Evolutionary conservation across 2,888 invertebrate species (phyloP), one percentile per base, ranked within the genome.

Genomic region (Pheosia tremula): DNA sequence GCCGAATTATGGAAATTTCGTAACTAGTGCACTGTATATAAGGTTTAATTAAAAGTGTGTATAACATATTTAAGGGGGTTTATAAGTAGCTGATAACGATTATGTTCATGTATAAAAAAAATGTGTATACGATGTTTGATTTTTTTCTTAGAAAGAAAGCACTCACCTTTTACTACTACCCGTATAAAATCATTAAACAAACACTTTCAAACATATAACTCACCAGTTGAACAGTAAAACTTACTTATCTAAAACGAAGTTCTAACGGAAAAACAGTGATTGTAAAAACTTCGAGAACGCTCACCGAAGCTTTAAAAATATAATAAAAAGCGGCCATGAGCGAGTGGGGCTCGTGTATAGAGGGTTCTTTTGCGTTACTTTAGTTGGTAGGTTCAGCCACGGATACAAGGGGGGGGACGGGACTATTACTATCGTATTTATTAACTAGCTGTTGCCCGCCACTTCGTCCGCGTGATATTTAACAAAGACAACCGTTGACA

Each of bases 1-100:
- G 69, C 73, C 65, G 78, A 78, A 82, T 83, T 83, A 84, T 83
- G 83, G 73, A 79, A 83, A 84, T 84, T 67, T 70, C 65, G 67
- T 75, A 75, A 79, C 76, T 24, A 53, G 24, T 36, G 37, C 52
- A 8, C 50, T 24, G 24, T 50, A 24, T 50, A 50, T 50, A 24
- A 50, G n/a, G n/a, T n/a, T n/a, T n/a, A n/a, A n/a, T n/a, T n/a
- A n/a, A n/a, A n/a, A n/a, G n/a, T n/a, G n/a, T n/a, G n/a, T n/a
- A n/a, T n/a, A n/a, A n/a, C n/a, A n/a, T n/a, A n/a, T n/a, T n/a
- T n/a, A n/a, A n/a, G n/a, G n/a, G n/a, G n/a, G n/a, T n/a, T n/a
- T n/a, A n/a, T n/a, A n/a, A n/a, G n/a, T n/a, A n/a, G n/a, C n/a
- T n/a, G n/a, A n/a, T n/a, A n/a, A n/a, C n/a, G n/a, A n/a, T n/a